Evolutionary conservation across 37 sponge, comb jelly and placozoan genomes (phyloP).

Genomic region (Beroe forskalii): DNA sequence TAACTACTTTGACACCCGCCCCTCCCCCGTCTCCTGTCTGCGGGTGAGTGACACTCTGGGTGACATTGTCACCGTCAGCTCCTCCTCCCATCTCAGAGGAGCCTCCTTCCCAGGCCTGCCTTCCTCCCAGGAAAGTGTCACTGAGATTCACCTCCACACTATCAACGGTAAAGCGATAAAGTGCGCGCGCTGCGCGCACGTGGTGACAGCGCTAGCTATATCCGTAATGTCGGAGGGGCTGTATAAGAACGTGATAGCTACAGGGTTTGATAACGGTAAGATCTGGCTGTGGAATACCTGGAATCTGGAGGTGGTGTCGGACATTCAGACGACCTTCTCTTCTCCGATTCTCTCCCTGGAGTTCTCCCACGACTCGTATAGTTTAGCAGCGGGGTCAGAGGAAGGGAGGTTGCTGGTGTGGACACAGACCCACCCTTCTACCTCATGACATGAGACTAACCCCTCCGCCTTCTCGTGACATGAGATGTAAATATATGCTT

Average conservation of each 20-base stretch:
- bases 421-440: constrained; percentile 48
- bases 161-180: not conserved
- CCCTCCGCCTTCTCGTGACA: no score
- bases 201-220: constrained; percentile 19
- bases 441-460: not conserved
- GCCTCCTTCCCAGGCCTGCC: constrained; percentile 13
- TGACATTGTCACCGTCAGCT: constrained; percentile 23
- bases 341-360: constrained; percentile 52
- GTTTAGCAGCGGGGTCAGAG: constrained; percentile 47
- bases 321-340: not conserved
- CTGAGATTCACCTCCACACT: constrained; percentile 22
- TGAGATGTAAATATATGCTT: no score
- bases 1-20: constrained; percentile 27
- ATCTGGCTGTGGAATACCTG: constrained; percentile 46
- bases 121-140: not conserved
- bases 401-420: constrained; percentile 37
- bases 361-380: constrained; percentile 47
- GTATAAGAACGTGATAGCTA: constrained; percentile 53
- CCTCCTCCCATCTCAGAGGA: not conserved
- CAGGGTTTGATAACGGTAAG: not conserved
- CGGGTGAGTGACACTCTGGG: constrained; percentile 31
- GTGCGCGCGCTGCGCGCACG: not conserved
- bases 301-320: constrained; percentile 45
- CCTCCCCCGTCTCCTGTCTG: constrained; percentile 16
- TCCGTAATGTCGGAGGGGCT: constrained; percentile 36